Evolutionary conservation across 2,797 vertebrate genomes (phyloP).

Genomic region (Phataginus tetradactyla): DNA sequence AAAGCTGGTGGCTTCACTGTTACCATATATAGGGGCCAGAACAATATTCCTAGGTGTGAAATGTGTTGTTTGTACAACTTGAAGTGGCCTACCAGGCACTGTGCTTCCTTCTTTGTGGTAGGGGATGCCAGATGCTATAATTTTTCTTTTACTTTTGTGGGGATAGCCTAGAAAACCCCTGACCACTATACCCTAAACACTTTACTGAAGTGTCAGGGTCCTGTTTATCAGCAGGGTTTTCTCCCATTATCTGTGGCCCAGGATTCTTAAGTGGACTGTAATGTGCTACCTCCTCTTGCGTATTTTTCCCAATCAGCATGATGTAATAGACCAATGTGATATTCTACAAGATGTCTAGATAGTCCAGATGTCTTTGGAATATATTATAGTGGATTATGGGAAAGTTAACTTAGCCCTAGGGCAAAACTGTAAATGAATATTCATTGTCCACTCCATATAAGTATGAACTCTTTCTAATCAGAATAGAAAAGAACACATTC

Average conservation of each 20-base stretch:
- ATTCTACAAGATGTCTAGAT: neutral
- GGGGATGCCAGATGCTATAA: neutral
- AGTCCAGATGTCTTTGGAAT: slow-evolving; percentile 2
- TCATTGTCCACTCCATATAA: neutral
- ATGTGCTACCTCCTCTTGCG: neutral
- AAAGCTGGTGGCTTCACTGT: neutral
- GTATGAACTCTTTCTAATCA: neutral
- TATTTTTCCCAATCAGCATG: neutral
- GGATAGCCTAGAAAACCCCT: neutral
- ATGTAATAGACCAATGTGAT: neutral
- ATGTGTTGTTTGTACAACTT: neutral
- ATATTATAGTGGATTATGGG: neutral
- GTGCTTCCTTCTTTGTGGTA: neutral
- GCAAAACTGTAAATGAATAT: neutral
- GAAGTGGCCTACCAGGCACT: neutral
- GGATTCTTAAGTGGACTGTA: neutral
- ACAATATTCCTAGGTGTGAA: neutral
- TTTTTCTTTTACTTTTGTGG: neutral
- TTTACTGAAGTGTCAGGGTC: neutral
- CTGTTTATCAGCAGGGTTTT: neutral
- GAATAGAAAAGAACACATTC: neutral
- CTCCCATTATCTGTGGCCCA: neutral
- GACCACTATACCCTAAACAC: neutral
- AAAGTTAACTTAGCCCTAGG: neutral
- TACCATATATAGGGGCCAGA: neutral